A percentile compares a stretch with the other conserved stretches of the same genome.
These are phyloP conservation scores for Muraenolepis orangiensis DNA, from an alignment of 2,797 vertebrate species.

Conservation along the genomic window DNA sequence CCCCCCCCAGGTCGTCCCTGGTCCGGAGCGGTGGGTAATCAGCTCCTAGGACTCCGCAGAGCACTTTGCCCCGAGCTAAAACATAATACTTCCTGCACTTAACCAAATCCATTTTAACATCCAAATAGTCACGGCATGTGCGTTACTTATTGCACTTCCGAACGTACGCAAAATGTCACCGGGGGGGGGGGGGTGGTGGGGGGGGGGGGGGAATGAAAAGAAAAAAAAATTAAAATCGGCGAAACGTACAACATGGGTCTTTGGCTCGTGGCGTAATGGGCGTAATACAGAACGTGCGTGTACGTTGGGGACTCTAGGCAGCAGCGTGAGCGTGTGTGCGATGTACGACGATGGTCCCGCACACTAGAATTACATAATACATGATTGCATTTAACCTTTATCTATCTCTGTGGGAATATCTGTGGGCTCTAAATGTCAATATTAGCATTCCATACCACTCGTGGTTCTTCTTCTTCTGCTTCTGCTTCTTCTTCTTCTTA, in stretches of 20 bases:
- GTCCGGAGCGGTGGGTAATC: slow-evolving; percentile 67
- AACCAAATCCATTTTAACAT: slow-evolving; percentile 70
- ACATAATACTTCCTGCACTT: slow-evolving; percentile 76
- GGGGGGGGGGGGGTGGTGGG: too few species aligned
- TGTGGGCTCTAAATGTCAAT: background rate
- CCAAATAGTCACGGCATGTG: slow-evolving; percentile 57
- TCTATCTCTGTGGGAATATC: background rate
- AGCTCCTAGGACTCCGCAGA: slow-evolving; percentile 69
- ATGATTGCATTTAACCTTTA: background rate
- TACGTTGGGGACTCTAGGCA: slow-evolving; percentile 11
- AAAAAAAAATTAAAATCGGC: slow-evolving; percentile 35
- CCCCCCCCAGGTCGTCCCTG: slow-evolving; percentile 59
- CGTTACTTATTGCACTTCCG: slow-evolving; percentile 3
- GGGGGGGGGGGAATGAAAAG: too few species aligned
- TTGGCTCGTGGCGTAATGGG: too few species aligned
- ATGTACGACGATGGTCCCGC: background rate
- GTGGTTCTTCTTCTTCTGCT: background rate
- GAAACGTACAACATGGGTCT: slow-evolving; percentile 25
- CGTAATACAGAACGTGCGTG: too few species aligned
- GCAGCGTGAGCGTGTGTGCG: too few species aligned
- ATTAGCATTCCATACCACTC: background rate
- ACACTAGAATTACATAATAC: background rate
- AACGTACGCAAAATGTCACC: slow-evolving; percentile 46
- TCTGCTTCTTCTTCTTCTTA: too few species aligned
- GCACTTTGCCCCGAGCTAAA: slow-evolving; percentile 69